A percentile compares a stretch with the other conserved stretches of the same genome.
Evolutionary conservation across 1,140 invertebrate species (phyloP).

Genomic region (Linepithema humile): DNA sequence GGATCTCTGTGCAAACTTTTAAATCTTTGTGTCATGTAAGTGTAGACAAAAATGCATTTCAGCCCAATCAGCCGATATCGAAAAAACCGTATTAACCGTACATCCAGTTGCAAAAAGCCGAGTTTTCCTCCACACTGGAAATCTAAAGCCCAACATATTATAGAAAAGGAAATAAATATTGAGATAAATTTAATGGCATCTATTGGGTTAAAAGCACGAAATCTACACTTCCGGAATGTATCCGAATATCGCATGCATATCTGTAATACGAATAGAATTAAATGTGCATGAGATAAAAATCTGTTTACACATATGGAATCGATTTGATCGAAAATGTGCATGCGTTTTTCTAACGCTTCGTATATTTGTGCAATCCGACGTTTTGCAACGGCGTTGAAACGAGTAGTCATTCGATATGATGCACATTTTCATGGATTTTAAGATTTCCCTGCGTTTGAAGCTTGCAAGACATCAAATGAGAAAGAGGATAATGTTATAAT

Average conservation of each 20-base stretch:
- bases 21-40: conserved; percentile 27
- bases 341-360: background rate
- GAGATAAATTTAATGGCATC: background rate
- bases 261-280: background rate
- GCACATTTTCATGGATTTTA: background rate
- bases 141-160: background rate
- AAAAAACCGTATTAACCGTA: background rate
- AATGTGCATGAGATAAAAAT: background rate
- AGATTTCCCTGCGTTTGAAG: background rate
- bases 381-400: background rate
- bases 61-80: background rate
- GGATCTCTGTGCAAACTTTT: background rate
- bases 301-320: background rate
- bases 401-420: background rate
- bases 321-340: background rate
- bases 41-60: conserved; percentile 13
- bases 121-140: background rate
- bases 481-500: background rate
- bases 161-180: background rate
- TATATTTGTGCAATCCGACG: background rate
- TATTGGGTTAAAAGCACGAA: conserved; percentile 17
- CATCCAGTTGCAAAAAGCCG: background rate
- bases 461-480: background rate
- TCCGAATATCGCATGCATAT: background rate
- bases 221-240: background rate